A percentile compares a stretch with the other conserved stretches of the same genome.
These are phyloP conservation scores for Agrochola circellaris DNA, from an alignment of 2,888 invertebrate species.

Conservation along the genomic window DNA sequence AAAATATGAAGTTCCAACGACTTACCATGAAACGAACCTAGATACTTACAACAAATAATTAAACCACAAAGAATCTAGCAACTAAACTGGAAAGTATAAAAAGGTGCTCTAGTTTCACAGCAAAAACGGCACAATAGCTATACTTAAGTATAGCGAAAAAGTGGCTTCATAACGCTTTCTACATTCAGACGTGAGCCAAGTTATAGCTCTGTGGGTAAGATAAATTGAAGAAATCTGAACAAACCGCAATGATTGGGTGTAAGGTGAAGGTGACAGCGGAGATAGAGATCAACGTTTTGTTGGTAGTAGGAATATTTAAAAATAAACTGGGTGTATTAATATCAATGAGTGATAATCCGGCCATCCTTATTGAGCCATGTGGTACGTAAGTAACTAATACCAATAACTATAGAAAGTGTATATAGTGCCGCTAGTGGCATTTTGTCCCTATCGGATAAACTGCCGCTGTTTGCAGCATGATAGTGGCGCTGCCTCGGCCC, in stretches of 20 bases:
- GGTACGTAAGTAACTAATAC: too few species aligned
- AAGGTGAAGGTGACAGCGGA: background rate
- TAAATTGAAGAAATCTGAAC: constrained; percentile 82
- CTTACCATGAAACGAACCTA: background rate
- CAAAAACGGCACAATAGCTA: constrained; percentile 57
- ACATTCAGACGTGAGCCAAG: constrained; percentile 68
- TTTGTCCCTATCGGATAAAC: too few species aligned
- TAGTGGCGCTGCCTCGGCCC: too few species aligned
- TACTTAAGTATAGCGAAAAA: constrained; percentile 68
- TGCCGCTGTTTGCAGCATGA: too few species aligned
- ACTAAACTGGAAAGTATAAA: constrained; percentile 60
- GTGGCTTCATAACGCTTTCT: constrained; percentile 76
- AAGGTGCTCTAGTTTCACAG: constrained; percentile 51
- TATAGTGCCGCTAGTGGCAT: too few species aligned
- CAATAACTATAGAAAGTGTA: too few species aligned
- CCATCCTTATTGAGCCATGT: background rate
- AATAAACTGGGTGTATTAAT: background rate
- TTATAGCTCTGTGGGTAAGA: constrained; percentile 70
- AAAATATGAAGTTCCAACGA: background rate
- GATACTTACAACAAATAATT: constrained; percentile 1
- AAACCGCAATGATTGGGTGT: constrained; percentile 73
- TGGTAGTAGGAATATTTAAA: background rate
- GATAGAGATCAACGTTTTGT: background rate
- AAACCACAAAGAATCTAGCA: constrained; percentile 37
- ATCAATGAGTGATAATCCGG: background rate